Evolutionary conservation across 1,140 invertebrate species (phyloP).

Genomic region (Magallana gigas): DNA sequence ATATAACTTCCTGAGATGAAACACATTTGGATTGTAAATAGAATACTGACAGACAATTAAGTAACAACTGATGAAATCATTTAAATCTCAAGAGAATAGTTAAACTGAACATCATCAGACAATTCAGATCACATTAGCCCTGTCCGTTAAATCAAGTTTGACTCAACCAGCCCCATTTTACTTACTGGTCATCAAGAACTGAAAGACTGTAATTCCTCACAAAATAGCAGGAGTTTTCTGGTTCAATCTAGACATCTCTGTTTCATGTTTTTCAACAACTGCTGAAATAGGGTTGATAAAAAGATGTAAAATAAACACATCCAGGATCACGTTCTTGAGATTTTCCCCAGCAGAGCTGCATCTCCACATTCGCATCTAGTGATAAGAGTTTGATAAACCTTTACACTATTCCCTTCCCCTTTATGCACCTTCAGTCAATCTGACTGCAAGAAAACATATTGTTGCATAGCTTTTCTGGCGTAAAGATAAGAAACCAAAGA

Average conservation of each 20-base stretch:
- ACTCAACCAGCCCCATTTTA: no score
- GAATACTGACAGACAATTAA: no score
- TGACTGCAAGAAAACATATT: no score
- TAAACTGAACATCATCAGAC: no score
- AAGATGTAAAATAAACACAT: conserved; percentile 8
- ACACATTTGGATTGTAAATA: no score
- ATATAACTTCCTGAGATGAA: no score
- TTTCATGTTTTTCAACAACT: conserved; percentile 24
- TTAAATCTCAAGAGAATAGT: no score
- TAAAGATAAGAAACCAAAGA: not conserved
- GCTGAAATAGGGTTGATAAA: not conserved
- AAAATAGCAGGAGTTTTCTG: not conserved
- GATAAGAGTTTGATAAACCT: conserved; percentile 15
- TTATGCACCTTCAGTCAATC: not conserved
- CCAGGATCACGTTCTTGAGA: not conserved
- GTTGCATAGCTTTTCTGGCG: not conserved
- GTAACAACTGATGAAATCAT: no score
- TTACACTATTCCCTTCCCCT: not conserved
- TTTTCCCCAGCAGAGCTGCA: not conserved
- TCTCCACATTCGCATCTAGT: not conserved
- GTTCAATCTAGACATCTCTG: not conserved
- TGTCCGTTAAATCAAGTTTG: no score
- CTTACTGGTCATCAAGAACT: no score
- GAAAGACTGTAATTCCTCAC: not conserved
- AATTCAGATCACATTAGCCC: no score